These are phyloP conservation scores for Amphiura filiformis DNA, from an alignment of 35 echinoderm and acorn worm genomes.

Conservation along the genomic window DNA sequence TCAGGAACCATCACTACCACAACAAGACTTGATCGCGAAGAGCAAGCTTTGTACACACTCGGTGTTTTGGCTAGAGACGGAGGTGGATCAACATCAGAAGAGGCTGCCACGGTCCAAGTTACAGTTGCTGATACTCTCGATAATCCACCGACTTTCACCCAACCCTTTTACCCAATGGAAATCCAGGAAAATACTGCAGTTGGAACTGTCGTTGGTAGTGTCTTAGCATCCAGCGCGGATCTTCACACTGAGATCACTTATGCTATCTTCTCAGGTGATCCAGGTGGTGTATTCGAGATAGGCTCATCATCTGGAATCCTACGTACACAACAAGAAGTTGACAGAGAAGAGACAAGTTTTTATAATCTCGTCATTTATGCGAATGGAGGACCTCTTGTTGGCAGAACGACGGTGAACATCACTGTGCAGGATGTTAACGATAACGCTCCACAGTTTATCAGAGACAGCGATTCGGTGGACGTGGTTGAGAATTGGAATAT, in stretches of 20 bases:
- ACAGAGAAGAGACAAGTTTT: conserved; percentile 58
- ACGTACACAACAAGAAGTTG: conserved; percentile 37
- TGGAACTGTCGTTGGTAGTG: conserved; percentile 58
- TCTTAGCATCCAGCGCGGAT: conserved; percentile 66
- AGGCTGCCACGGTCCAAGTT: conserved; percentile 44
- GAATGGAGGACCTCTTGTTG: conserved; percentile 57
- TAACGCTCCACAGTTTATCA: conserved; percentile 66
- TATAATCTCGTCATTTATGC: conserved; percentile 66
- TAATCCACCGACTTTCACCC: conserved; percentile 74
- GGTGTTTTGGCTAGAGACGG: conserved; percentile 64
- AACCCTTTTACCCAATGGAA: conserved; percentile 53
- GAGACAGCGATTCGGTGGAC: conserved; percentile 35
- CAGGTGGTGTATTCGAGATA: conserved; percentile 71
- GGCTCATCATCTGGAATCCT: conserved; percentile 59
- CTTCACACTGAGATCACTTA: conserved; percentile 73
- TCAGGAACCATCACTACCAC: conserved; percentile 66
- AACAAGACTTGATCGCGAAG: conserved; percentile 65
- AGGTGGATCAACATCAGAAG: conserved; percentile 13
- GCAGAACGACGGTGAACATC: conserved; percentile 61
- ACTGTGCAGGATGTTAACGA: conserved; percentile 83
- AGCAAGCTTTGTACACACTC: conserved; percentile 61
- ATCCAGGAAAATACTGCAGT: conserved; percentile 56
- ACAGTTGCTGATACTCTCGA: conserved; percentile 79
- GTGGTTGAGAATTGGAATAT: conserved; percentile 94
- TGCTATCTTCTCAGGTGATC: conserved; percentile 81